Base-by-base conservation (phyloP, 2,113 vertebrate genomes). In the Datnioides undecimradiatus region DNA sequence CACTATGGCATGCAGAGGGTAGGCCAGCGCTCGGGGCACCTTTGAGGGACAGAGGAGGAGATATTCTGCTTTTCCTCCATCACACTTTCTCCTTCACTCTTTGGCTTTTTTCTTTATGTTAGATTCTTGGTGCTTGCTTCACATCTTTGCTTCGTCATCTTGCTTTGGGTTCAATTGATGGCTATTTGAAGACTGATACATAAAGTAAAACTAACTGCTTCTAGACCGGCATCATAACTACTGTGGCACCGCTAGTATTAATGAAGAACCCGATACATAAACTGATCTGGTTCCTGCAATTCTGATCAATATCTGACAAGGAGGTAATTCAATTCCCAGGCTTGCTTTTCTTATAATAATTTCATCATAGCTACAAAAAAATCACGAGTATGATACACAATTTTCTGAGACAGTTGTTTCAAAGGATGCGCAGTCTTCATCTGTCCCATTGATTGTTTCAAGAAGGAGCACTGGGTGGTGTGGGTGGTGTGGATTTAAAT, bases 1-100 rank as follows among this genome's bases (percentile, higher is more conserved):
- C 96, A 96, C 92, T 94, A 95, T 91, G 97, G 96, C 92, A 98
- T 99, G 96, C 98, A 97, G 87, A 96, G 96, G 97, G 97, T 98
- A 94, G 87, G 92, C 60, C 51, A 49, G 64, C 13, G 12, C 67
- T 76, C 8, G 38, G 2, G 60, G 48, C 48, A 19, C 10, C 0
- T 25, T 21, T 29, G 31, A 68, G 14, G 66, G 27, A 55, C 11
- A 29, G n/a, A 57, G 40, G 55, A 29, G 1, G 27, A 64, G 34
- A 80, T 3, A 9, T 19, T 52, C 46, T 16, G 12, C 45, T 54
- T 33, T 38, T 58, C 11, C n/a, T 72, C 45, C 9, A 0, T 21
- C 52, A n/a, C 34, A 2, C 68, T 64, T 46, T 60, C 40, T 59
- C 58, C 70, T 27, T 77, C 63, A 48, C 11, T 68, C 43, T 78